phyloP scores from a whole-genome alignment of 2,888 invertebrate species.

The Napeogenes inachia region DNA sequence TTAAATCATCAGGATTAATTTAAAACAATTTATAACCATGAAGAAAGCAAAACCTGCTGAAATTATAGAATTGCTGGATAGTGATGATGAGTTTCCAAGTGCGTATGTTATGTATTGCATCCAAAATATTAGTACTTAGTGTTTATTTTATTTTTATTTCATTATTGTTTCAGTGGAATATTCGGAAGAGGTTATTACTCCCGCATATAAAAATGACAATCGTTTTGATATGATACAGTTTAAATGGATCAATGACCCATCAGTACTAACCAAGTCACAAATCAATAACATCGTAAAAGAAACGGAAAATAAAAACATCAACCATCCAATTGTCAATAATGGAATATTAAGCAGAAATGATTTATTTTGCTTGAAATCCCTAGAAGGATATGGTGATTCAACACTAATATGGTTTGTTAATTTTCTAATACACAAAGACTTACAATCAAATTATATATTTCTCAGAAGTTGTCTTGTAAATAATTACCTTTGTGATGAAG shows the following conservation, averaged over 20 bases:
- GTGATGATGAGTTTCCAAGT: constrained; percentile 57
- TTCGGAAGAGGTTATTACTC: constrained; percentile 39
- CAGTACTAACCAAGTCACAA: background rate
- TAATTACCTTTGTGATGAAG: constrained; percentile 51
- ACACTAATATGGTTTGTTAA: constrained; percentile 48
- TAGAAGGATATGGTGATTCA: constrained; percentile 37
- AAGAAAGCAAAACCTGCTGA: background rate
- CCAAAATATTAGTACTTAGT: background rate
- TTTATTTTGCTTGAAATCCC: constrained; percentile 41
- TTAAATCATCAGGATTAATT: background rate
- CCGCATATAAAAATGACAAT: constrained; percentile 45
- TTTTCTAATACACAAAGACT: constrained; percentile 43
- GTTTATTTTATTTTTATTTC: constrained; percentile 3
- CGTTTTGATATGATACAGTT: constrained; percentile 39
- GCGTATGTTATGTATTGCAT: constrained; percentile 25
- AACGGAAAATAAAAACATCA: constrained; percentile 21
- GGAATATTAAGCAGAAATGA: constrained; percentile 41
- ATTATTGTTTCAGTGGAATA: constrained; percentile 40
- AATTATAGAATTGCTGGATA: constrained; percentile 43
- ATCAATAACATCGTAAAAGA: background rate
- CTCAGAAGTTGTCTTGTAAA: constrained; percentile 36
- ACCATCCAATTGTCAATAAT: constrained; percentile 25
- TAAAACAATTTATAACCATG: background rate
- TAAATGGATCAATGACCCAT: constrained; percentile 29
- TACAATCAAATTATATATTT: constrained; percentile 45